Percentiles rank a stretch among this genome's conserved stretches.
Evolutionary conservation across 2,888 invertebrate species (phyloP).

Genomic region (Gymnocheta viridis): DNA sequence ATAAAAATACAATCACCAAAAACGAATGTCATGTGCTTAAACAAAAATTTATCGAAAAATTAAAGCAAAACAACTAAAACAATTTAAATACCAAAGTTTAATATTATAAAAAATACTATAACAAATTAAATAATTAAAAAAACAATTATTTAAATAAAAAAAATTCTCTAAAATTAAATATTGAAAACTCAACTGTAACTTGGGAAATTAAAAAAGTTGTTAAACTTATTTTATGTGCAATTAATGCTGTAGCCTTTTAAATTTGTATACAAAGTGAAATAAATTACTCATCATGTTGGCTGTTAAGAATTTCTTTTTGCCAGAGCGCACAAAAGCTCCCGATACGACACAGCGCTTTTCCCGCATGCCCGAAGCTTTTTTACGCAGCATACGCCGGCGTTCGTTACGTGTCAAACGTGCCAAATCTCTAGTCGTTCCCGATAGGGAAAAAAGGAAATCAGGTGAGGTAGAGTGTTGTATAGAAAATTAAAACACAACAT

Average conservation of each 20-base stretch:
- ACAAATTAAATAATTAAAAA: conserved; percentile 5
- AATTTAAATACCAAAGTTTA: conserved; percentile 59
- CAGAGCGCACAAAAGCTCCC: conserved; percentile 83
- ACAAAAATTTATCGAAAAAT: conserved; percentile 16
- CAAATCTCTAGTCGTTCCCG: conserved; percentile 87
- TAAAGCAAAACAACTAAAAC: conserved; percentile 2
- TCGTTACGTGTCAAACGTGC: conserved; percentile 89
- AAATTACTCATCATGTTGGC: conserved; percentile 83
- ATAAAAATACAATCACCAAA: conserved; percentile 14
- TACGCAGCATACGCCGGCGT: conserved; percentile 87
- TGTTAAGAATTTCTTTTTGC: conserved; percentile 89
- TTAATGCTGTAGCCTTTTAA: background rate
- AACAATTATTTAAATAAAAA: background rate
- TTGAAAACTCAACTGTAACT: background rate
- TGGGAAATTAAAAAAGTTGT: background rate
- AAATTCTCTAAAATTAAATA: background rate
- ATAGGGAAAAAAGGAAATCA: conserved; percentile 90
- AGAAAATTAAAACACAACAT: too few relatives aligned
- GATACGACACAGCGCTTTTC: conserved; percentile 84
- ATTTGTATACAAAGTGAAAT: background rate
- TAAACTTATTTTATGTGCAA: background rate
- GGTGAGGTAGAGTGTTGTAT: conserved; percentile 84
- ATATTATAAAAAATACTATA: conserved; percentile 6
- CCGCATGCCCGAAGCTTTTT: conserved; percentile 88
- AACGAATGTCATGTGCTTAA: conserved; percentile 27